Conservation (phyloP, 2,888 invertebrate genomes). For the Thysanoteuthis rhombus region DNA sequence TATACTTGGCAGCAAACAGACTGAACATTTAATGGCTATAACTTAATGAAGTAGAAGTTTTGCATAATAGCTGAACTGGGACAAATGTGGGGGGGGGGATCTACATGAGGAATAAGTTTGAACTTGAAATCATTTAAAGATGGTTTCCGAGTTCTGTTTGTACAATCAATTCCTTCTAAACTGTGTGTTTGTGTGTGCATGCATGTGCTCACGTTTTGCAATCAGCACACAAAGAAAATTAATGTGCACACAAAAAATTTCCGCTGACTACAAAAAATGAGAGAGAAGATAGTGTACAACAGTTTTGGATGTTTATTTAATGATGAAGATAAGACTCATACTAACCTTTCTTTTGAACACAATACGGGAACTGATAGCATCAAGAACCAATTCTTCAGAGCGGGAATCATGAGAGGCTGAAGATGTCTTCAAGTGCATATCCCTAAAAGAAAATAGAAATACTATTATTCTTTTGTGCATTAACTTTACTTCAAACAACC, state of each 20-base stretch:
- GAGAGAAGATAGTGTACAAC: background rate
- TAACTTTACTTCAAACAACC: background rate
- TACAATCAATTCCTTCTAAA: no score
- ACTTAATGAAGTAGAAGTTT: background rate
- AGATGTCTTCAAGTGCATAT: background rate
- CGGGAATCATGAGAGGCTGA: background rate
- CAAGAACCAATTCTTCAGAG: conserved; percentile 78
- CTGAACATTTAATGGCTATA: background rate
- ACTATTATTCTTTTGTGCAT: background rate
- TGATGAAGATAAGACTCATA: background rate
- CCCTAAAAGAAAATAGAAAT: background rate
- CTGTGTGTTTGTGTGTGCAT: no score
- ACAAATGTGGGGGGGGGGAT: no score
- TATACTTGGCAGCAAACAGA: no score
- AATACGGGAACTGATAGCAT: conserved; percentile 68
- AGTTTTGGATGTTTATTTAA: background rate
- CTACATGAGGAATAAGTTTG: no score
- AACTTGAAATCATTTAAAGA: no score
- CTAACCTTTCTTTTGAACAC: conserved; percentile 63
- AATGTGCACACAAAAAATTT: no score
- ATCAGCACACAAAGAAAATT: no score
- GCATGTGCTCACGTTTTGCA: no score
- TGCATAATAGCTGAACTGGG: background rate
- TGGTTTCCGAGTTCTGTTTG: no score
- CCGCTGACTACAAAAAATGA: no score